Evolutionary conservation across 2,888 invertebrate genomes (phyloP).

Genomic region (Drosophila putrida): DNA sequence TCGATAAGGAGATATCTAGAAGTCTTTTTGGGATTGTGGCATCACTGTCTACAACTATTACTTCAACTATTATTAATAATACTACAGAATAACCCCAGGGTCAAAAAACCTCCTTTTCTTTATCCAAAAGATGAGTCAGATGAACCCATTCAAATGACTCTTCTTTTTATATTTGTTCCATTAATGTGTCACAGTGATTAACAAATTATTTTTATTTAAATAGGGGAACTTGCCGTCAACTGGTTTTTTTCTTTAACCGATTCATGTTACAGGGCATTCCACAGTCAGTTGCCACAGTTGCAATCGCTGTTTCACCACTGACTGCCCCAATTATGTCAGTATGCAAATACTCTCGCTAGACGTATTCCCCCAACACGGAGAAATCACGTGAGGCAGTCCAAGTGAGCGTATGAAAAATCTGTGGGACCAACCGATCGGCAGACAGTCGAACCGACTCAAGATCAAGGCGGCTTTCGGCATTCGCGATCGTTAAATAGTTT

Average conservation of each 20-base stretch:
- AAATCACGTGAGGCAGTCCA: constrained; percentile 57
- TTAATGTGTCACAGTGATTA: background rate
- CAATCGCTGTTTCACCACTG: background rate
- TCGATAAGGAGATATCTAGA: background rate
- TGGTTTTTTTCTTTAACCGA: background rate
- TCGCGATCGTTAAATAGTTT: constrained; percentile 11
- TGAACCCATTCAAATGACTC: too few relatives aligned
- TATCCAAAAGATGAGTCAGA: too few relatives aligned
- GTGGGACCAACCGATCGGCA: constrained; percentile 14
- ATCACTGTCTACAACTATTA: constrained; percentile 28
- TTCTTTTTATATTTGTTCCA: background rate
- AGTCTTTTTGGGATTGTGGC: too few relatives aligned
- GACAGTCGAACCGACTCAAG: constrained; percentile 22
- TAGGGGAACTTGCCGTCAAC: background rate
- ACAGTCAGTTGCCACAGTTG: constrained; percentile 1
- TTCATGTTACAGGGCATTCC: constrained; percentile 7
- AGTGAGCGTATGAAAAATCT: constrained; percentile 38
- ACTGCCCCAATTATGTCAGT: constrained; percentile 34
- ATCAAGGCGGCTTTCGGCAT: constrained; percentile 32
- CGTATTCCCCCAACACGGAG: constrained; percentile 74
- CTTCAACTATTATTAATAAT: background rate
- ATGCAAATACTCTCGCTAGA: constrained; percentile 37
- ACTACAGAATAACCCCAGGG: background rate
- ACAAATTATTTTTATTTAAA: background rate
- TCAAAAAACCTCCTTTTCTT: background rate